Evolutionary conservation across 2,797 vertebrate genomes (phyloP), one percentile per base, ranked within the genome.

Genomic region (Salarias fasciatus): DNA sequence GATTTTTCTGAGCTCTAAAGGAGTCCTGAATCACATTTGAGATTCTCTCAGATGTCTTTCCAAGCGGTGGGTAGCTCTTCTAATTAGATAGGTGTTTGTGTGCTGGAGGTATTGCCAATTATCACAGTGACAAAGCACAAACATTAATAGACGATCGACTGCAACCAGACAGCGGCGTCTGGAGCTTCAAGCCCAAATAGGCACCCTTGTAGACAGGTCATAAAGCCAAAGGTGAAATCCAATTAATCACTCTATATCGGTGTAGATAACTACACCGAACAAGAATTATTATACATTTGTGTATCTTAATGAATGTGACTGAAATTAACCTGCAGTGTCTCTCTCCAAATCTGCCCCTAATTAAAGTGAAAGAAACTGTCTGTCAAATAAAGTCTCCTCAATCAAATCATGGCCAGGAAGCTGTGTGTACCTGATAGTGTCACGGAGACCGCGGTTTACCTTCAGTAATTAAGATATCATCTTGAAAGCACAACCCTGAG

Each of bases 31-130:
- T 80, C 73, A 69, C 66, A 80, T 81, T 77, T 71, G 13, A 49
- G 48, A 80, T 72, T 76, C 69, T 69, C 63, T 85, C 24, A 75
- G 78, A 80, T 86, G 72, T 79, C n/a, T 79, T 56, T 63, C 44
- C 58, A 56, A 72, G 33, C 77, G 65, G 56, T 63, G 57, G 68
- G 56, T 76, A 72, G 44, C 68, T 30, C 53, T 62, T 44, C 68
- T 86, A 86, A 88, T 89, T 80, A 83, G 73, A 75, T 72, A 81
- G 75, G 78, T 82, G 75, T 88, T 83, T 82, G 58, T 57, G 71
- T 44, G 70, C 73, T 74, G 52, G 58, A 75, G 69, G 69, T 84
- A 67, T 80, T 71, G 77, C 69, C 81, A 87, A 86, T 86, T 88
- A 89, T 65, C 61, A 47, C 60, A 54, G 62, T 77, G 77, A 84